Conservation (phyloP, 2,113 vertebrate genomes). For the Varanus salvator region DNA sequence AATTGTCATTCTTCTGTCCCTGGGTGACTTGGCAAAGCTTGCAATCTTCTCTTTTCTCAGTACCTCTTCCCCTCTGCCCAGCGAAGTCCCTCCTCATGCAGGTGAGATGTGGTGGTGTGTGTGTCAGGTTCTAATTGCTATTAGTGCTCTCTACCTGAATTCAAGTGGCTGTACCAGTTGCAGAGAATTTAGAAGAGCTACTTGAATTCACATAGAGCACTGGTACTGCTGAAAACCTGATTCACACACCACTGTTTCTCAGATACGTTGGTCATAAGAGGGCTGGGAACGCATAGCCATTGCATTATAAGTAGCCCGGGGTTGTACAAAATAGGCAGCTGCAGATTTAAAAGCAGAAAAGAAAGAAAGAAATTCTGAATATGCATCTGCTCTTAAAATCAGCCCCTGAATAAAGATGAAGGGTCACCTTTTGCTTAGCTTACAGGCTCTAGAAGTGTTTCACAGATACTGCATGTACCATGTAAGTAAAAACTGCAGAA, state of each 20-base stretch:
- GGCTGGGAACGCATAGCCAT: not conserved
- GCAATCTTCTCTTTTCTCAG: not conserved
- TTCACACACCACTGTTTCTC: not conserved
- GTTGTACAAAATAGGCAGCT: not conserved
- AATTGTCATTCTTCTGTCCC: conserved; percentile 34
- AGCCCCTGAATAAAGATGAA: not conserved
- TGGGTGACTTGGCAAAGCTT: not conserved
- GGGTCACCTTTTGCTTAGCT: not conserved
- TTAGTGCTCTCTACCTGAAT: not conserved
- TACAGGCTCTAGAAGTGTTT: not conserved
- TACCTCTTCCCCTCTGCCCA: not conserved
- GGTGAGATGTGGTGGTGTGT: too few relatives aligned
- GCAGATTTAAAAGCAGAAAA: not conserved
- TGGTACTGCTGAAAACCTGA: not conserved
- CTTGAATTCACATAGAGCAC: not conserved
- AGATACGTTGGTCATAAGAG: not conserved
- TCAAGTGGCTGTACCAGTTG: not conserved
- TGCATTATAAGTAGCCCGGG: not conserved
- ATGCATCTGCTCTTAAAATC: not conserved
- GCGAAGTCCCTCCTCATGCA: not conserved
- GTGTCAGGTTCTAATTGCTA: not conserved
- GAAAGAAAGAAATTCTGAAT: not conserved
- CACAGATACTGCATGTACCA: accelerated
- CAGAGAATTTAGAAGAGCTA: not conserved
- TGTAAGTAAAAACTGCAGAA: conserved; percentile 22